A percentile compares a stretch with the other conserved stretches of the same genome.
Conservation (phyloP, 2,113 vertebrate genomes). For the Mustelus asterias region DNA sequence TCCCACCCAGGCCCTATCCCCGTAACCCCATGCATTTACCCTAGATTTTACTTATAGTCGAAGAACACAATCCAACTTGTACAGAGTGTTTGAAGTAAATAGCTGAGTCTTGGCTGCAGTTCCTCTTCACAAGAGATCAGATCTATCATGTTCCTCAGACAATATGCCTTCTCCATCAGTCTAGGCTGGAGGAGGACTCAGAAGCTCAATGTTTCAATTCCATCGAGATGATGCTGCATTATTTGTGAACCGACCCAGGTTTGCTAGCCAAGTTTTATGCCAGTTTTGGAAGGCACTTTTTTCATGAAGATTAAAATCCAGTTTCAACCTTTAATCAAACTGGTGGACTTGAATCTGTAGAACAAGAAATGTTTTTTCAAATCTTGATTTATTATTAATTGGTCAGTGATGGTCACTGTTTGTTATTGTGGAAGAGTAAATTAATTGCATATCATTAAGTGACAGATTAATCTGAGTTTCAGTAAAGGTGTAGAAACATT, state of each 20-base stretch:
- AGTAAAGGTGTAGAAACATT: not conserved
- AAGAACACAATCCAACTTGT: not conserved
- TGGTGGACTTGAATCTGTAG: not conserved
- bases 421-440: not conserved
- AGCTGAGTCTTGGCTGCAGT: too few relatives aligned
- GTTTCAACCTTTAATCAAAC: not conserved
- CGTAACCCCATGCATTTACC: too few relatives aligned
- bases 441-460: not conserved
- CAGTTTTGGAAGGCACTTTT: not conserved
- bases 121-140: too few relatives aligned
- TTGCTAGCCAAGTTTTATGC: not conserved
- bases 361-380: not conserved
- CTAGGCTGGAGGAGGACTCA: not conserved
- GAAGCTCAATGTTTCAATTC: not conserved
- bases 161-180: not conserved
- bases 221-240: not conserved
- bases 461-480: not conserved
- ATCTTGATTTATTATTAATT: not conserved
- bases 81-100: too few relatives aligned
- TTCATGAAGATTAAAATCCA: not conserved
- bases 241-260: not conserved
- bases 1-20: too few relatives aligned
- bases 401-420: not conserved
- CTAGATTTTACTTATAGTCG: not conserved
- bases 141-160: too few relatives aligned